Evolutionary conservation across 2,888 invertebrate species (phyloP).

Genomic region (Emmelina monodactyla): DNA sequence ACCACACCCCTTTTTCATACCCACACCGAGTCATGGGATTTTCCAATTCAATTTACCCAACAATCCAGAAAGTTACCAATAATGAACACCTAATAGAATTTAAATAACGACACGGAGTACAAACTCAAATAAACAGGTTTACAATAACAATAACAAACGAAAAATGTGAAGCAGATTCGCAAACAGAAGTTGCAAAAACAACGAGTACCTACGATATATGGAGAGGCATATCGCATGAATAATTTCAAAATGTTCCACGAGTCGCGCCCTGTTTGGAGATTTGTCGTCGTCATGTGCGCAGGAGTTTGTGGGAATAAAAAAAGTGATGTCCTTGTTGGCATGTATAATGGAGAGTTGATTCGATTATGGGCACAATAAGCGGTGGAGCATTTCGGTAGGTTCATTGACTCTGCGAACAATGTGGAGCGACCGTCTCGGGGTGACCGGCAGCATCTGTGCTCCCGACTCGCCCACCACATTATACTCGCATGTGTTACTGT

Average conservation of each 20-base stretch:
- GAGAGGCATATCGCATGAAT: slow-evolving; percentile 10
- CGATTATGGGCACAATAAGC: slow-evolving; percentile 61
- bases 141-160: slow-evolving; percentile 3
- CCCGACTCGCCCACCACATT: background rate
- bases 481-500: too few species aligned
- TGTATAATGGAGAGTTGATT: slow-evolving; percentile 52
- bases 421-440: background rate
- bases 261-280: slow-evolving; percentile 21
- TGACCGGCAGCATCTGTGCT: background rate
- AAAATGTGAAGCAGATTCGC: background rate
- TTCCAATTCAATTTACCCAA: slow-evolving; percentile 57
- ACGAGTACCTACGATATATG: too few species aligned
- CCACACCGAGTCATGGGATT: slow-evolving; percentile 57
- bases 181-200: background rate
- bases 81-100: slow-evolving; percentile 4
- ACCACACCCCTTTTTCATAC: slow-evolving; percentile 61
- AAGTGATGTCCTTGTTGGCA: slow-evolving; percentile 40
- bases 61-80: slow-evolving; percentile 31
- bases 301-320: slow-evolving; percentile 16
- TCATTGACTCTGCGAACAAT: slow-evolving; percentile 39
- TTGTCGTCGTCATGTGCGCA: slow-evolving; percentile 26
- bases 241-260: slow-evolving; percentile 22
- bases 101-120: slow-evolving; percentile 3
- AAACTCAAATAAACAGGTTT: background rate
- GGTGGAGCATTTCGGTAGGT: slow-evolving; percentile 57